phyloP scores from a whole-genome alignment of 2,888 invertebrate genomes.

The Furcula furcula region DNA sequence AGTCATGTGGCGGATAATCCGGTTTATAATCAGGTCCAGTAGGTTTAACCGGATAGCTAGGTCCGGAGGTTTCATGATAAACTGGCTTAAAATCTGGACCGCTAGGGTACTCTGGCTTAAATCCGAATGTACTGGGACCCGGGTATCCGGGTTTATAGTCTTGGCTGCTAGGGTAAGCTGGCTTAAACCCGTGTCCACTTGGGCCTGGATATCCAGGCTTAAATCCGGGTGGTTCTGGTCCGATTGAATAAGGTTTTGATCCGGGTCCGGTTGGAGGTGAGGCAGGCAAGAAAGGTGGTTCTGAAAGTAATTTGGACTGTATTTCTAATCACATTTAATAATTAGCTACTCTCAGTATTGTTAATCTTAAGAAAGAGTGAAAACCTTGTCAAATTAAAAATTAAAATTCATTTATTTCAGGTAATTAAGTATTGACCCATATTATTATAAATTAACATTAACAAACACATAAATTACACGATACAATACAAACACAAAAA shows the following conservation, averaged over 20 bases:
- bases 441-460: no score
- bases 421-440: no score
- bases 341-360: no score
- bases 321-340: no score
- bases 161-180: slow-evolving; percentile 14
- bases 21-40: slow-evolving; percentile 15
- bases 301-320: no score
- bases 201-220: slow-evolving; percentile 19
- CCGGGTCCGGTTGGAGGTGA: slow-evolving; percentile 42
- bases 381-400: no score
- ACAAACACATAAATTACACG: no score
- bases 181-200: slow-evolving; percentile 5
- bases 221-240: slow-evolving; percentile 12
- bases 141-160: slow-evolving; percentile 17
- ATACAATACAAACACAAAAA: no score
- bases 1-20: slow-evolving; percentile 5
- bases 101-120: slow-evolving; percentile 10
- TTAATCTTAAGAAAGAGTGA: no score
- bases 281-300: slow-evolving; percentile 39
- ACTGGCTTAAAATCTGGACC: slow-evolving; percentile 10
- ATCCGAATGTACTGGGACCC: slow-evolving; percentile 1
- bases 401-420: no score
- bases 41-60: neutral
- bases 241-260: slow-evolving; percentile 25
- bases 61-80: neutral